Percentiles rank a stretch among this genome's conserved stretches.
Evolutionary conservation across 2,888 invertebrate species (phyloP).

Genomic region (Eremobia ochroleuca): DNA sequence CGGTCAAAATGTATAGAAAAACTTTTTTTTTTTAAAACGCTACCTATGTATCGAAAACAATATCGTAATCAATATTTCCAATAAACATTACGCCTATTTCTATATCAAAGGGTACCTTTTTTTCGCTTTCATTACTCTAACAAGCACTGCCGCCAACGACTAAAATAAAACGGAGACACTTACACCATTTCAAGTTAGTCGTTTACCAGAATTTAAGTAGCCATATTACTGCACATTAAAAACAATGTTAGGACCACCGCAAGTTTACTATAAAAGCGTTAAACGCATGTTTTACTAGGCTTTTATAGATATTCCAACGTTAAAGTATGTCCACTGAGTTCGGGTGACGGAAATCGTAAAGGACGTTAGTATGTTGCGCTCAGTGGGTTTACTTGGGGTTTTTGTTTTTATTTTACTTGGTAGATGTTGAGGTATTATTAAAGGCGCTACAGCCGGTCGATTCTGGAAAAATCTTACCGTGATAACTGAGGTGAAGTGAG

Average conservation of each 20-base stretch:
- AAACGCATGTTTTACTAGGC: conserved; percentile 80
- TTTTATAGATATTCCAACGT: conserved; percentile 80
- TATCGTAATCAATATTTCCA: neutral
- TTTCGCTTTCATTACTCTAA: conserved; percentile 53
- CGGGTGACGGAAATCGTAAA: conserved; percentile 72
- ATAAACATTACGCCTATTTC: neutral
- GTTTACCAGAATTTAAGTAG: conserved; percentile 86
- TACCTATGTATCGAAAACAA: neutral
- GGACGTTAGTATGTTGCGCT: conserved; percentile 51
- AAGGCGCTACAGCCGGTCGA: too few species aligned
- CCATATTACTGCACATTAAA: conserved; percentile 88
- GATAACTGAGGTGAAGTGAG: too few species aligned
- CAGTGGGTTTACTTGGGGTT: conserved; percentile 17
- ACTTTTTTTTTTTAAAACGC: neutral
- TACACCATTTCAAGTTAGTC: conserved; percentile 72
- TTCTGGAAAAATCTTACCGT: too few species aligned
- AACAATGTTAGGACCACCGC: conserved; percentile 90
- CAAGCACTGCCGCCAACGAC: conserved; percentile 49
- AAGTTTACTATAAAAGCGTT: conserved; percentile 82
- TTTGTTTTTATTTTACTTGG: conserved; percentile 6
- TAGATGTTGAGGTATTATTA: neutral
- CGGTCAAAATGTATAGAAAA: neutral
- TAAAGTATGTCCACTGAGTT: conserved; percentile 68
- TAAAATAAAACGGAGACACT: conserved; percentile 70
- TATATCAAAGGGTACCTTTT: conserved; percentile 20